Percentiles rank a stretch among this genome's conserved stretches.
Conservation (phyloP, 2,888 invertebrate genomes). For the Nemurella pictetii region DNA sequence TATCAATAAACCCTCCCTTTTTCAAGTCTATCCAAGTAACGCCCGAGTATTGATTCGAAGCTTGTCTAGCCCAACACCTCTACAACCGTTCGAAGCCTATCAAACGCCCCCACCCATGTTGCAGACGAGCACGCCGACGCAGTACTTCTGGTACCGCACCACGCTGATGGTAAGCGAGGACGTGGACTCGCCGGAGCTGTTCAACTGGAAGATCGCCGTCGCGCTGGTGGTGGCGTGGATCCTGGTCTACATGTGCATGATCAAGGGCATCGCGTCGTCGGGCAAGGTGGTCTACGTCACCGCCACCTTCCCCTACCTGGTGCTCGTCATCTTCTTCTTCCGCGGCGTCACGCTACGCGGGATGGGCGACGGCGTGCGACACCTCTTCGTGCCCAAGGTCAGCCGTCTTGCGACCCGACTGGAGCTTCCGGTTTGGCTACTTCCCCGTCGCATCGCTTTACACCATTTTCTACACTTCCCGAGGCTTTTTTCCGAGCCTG, state of each 20-base stretch:
- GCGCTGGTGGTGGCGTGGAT: constrained; percentile 90
- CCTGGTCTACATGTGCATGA: constrained; percentile 94
- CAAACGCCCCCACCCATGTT: background rate
- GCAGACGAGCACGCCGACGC: constrained; percentile 85
- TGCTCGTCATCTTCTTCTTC: constrained; percentile 93
- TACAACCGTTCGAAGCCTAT: background rate
- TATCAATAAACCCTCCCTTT: no score
- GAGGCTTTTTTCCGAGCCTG: no score
- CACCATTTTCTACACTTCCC: no score
- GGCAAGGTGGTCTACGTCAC: constrained; percentile 94
- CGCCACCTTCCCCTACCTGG: constrained; percentile 94
- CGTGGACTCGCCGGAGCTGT: constrained; percentile 80
- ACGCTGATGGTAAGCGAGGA: constrained; percentile 88
- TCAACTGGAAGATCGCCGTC: constrained; percentile 90
- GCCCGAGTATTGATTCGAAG: no score
- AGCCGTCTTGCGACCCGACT: background rate
- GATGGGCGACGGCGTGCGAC: constrained; percentile 81
- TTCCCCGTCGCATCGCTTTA: no score
- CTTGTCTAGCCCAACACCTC: no score
- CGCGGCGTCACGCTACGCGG: constrained; percentile 90
- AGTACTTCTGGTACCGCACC: constrained; percentile 94
- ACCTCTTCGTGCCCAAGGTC: constrained; percentile 87
- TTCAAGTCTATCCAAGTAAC: no score
- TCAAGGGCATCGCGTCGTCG: constrained; percentile 95
- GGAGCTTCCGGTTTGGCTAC: no score